Conservation (phyloP, 2,797 vertebrate genomes). For the Phyllotis vaccarum region DNA sequence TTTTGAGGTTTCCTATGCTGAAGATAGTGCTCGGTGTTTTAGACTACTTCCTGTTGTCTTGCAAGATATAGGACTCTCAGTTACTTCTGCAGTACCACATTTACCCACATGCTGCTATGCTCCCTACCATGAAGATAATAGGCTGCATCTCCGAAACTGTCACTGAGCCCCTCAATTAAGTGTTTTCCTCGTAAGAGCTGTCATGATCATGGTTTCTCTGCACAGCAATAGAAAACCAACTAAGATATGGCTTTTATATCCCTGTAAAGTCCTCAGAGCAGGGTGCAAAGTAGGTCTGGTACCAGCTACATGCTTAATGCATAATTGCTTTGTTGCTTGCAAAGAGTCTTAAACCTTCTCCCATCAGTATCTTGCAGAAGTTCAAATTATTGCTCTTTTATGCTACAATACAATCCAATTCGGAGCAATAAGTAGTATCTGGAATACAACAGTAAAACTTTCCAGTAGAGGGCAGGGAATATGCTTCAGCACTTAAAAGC, state of each 20-base stretch:
- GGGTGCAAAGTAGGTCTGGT: no score
- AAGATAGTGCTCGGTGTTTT: not conserved
- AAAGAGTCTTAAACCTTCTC: not conserved
- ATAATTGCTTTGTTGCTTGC: no score
- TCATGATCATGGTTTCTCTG: not conserved
- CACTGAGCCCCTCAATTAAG: not conserved
- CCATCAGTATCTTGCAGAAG: not conserved
- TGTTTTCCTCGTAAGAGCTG: not conserved
- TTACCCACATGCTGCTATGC: not conserved
- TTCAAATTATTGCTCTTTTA: not conserved
- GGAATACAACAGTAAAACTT: not conserved
- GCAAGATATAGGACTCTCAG: not conserved
- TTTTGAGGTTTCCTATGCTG: not conserved
- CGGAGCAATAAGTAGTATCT: not conserved
- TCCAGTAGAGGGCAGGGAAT: not conserved
- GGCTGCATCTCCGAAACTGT: not conserved
- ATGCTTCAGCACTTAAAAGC: not conserved
- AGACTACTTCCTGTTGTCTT: not conserved
- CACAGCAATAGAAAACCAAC: not conserved
- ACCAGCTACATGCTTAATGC: rapidly evolving
- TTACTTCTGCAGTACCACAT: not conserved
- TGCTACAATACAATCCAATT: not conserved
- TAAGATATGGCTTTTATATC: not conserved
- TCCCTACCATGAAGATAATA: not conserved
- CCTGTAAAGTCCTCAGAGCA: not conserved